Evolutionary conservation across 2,113 vertebrate species (phyloP).

Genomic region (Conger conger): DNA sequence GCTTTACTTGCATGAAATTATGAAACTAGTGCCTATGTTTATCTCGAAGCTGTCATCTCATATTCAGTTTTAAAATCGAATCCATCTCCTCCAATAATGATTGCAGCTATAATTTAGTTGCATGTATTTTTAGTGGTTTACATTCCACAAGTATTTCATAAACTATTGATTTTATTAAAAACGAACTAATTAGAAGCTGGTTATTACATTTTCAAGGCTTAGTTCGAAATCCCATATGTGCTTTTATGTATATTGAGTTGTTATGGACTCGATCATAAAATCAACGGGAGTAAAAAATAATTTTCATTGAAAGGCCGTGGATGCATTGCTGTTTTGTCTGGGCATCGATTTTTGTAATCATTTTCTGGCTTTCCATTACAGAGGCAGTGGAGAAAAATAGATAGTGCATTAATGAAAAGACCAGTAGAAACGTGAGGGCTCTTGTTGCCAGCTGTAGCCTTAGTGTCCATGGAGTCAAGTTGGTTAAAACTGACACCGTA

Average conservation of each 20-base stretch:
- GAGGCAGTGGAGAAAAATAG: not conserved
- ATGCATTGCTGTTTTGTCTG: not conserved
- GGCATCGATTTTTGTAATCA: not conserved
- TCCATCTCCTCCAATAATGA: too few species aligned
- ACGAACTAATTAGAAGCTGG: not conserved
- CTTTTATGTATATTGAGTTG: not conserved
- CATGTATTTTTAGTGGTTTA: too few species aligned
- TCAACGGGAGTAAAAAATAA: not conserved
- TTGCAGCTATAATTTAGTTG: too few species aligned
- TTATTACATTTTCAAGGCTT: not conserved
- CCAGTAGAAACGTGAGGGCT: not conserved
- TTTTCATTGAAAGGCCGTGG: conserved; percentile 1
- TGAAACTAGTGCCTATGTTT: too few species aligned
- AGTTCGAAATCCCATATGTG: not conserved
- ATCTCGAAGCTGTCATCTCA: too few species aligned
- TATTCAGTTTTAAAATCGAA: too few species aligned
- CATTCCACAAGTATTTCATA: too few species aligned
- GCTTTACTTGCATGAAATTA: not conserved
- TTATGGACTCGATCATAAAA: not conserved
- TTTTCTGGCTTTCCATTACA: conserved; percentile 5
- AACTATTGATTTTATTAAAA: not conserved
- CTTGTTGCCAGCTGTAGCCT: not conserved
- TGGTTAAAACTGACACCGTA: not conserved
- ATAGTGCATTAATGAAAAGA: not conserved
- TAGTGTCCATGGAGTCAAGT: not conserved